Conservation (phyloP, 2,797 vertebrate species). For the Todus mexicanus region DNA sequence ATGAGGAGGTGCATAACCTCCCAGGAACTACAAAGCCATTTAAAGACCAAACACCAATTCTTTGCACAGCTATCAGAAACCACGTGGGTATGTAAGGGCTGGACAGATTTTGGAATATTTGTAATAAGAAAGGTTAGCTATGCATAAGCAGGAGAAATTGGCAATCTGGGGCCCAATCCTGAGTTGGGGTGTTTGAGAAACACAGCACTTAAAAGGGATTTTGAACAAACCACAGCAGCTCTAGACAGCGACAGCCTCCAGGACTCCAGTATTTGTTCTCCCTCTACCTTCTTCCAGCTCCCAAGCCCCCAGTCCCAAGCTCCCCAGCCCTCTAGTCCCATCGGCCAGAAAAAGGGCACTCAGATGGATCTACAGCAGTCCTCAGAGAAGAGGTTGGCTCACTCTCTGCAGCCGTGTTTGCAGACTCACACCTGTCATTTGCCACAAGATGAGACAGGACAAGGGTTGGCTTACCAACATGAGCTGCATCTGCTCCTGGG, state of each 20-base stretch:
- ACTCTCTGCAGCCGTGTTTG: not conserved
- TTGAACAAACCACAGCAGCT: not conserved
- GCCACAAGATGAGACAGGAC: not conserved
- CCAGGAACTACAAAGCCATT: not conserved
- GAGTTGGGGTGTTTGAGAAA: not conserved
- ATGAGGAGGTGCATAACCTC: not conserved
- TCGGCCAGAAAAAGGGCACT: not conserved
- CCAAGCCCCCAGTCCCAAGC: too few species aligned
- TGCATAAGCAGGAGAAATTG: not conserved
- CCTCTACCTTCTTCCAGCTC: not conserved
- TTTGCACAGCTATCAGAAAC: not conserved
- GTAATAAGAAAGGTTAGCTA: not conserved
- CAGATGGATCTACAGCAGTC: not conserved
- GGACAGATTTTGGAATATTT: not conserved
- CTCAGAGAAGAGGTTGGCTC: not conserved
- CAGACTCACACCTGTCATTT: not conserved
- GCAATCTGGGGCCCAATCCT: not conserved
- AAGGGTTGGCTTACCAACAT: not conserved
- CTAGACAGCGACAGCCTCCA: accelerated
- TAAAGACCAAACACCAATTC: not conserved
- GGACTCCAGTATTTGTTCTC: not conserved
- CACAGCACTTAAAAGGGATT: not conserved
- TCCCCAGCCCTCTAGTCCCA: accelerated
- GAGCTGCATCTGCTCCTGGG: not conserved
- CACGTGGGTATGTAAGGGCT: accelerated